These are phyloP conservation scores for Orthosia gothica DNA, from an alignment of 2,888 invertebrate genomes.

Conservation along the genomic window DNA sequence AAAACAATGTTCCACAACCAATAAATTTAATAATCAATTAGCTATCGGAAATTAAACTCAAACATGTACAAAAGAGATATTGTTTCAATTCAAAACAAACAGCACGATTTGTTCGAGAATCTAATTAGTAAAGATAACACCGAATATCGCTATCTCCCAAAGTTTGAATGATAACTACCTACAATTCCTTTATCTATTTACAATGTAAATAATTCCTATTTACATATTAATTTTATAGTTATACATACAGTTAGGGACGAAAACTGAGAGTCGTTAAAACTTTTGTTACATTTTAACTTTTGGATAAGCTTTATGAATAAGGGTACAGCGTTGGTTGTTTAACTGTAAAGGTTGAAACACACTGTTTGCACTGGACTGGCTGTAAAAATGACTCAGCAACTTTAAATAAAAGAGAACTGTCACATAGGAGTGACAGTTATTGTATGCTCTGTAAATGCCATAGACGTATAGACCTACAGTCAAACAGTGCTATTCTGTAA, in stretches of 20 bases:
- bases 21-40: conserved; percentile 31
- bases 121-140: conserved; percentile 49
- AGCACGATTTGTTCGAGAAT: conserved; percentile 15
- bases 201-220: conserved; percentile 64
- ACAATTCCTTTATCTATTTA: conserved; percentile 69
- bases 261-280: conserved; percentile 66
- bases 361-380: neutral
- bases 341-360: conserved; percentile 14
- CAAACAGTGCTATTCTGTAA: no score
- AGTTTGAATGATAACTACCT: conserved; percentile 67
- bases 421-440: neutral
- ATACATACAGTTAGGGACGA: conserved; percentile 52
- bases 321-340: conserved; percentile 43
- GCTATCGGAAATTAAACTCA: conserved; percentile 22
- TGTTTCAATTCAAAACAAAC: conserved; percentile 29
- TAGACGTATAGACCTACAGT: no score
- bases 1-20: conserved; percentile 5
- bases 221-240: conserved; percentile 63
- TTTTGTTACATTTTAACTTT: conserved; percentile 50
- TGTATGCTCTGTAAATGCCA: no score
- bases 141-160: conserved; percentile 60
- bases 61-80: conserved; percentile 31
- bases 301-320: conserved; percentile 64
- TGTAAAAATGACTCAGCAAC: neutral
- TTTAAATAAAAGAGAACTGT: neutral